phyloP scores from a whole-genome alignment of 1,140 invertebrate species.

The Pseudomyrmex sp. region DNA sequence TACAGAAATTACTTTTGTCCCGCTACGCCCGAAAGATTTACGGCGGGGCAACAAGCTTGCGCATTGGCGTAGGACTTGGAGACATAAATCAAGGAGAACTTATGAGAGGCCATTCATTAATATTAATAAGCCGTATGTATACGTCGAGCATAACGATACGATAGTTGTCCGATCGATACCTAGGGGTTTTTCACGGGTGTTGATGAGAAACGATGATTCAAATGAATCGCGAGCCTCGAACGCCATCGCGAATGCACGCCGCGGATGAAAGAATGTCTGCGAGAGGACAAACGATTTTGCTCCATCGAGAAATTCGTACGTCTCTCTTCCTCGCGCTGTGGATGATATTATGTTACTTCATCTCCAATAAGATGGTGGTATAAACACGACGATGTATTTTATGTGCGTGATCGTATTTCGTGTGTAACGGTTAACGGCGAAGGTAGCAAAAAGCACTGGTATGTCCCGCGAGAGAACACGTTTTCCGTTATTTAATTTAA shows the following conservation, averaged over 20 bases:
- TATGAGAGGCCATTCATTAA: constrained; percentile 83
- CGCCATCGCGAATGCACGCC: constrained; percentile 37
- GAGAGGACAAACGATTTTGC: not conserved
- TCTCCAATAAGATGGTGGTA: not conserved
- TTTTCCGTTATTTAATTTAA: constrained; percentile 31
- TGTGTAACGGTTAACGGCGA: constrained; percentile 38
- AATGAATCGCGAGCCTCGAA: constrained; percentile 61
- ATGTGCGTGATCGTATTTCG: constrained; percentile 9
- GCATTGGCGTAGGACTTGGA: constrained; percentile 80
- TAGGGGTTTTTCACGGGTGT: constrained; percentile 63
- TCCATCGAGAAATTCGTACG: not conserved
- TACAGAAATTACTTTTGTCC: constrained; percentile 84
- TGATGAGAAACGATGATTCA: constrained; percentile 70
- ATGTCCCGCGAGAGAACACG: constrained; percentile 14
- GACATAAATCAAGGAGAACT: constrained; percentile 82
- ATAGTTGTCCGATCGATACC: constrained; percentile 79
- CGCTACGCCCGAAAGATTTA: constrained; percentile 82
- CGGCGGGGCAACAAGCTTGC: constrained; percentile 82
- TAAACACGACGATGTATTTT: not conserved
- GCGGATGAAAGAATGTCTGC: constrained; percentile 30
- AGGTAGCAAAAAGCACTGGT: constrained; percentile 6
- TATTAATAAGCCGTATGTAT: constrained; percentile 84
- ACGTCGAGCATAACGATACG: constrained; percentile 83
- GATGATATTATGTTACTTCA: constrained; percentile 27
- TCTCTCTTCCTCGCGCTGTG: not conserved